Evolutionary conservation across 2,113 vertebrate species (phyloP).

Genomic region (Chlamydotis undulata): DNA sequence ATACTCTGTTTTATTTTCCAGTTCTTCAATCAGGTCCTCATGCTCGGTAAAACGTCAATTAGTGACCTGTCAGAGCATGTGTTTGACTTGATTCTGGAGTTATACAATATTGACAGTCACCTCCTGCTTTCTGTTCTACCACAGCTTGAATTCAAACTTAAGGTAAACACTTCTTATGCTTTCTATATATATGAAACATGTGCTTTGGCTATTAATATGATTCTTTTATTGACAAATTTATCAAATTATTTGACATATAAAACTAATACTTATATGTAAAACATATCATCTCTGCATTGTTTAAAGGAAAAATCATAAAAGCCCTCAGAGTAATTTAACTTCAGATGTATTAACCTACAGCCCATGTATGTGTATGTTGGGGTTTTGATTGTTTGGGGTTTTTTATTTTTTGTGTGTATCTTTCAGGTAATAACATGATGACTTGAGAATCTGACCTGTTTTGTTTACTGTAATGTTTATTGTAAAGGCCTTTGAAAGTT

Average conservation of each 20-base stretch:
- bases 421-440: background rate
- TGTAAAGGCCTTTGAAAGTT: background rate
- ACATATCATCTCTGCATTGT: background rate
- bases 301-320: background rate
- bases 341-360: background rate
- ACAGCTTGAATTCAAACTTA: constrained; percentile 98
- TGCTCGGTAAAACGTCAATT: constrained; percentile 98
- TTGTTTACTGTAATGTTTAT: background rate
- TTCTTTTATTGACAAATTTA: background rate
- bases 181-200: background rate
- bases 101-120: constrained; percentile 98
- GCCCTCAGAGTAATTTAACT: background rate
- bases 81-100: constrained; percentile 96
- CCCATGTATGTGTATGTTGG: accelerated
- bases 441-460: background rate
- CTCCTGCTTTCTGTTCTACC: constrained; percentile 97
- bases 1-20: constrained; percentile 60
- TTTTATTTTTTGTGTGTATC: background rate
- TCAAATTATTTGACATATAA: background rate
- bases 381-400: background rate
- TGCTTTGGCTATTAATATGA: background rate
- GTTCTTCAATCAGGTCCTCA: constrained; percentile 99
- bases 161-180: constrained; percentile 77
- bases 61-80: constrained; percentile 98
- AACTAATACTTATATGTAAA: background rate